Percentiles rank a stretch among this genome's conserved stretches.
Conservation (phyloP, 2,888 invertebrate species). For the Stenodera caucasica region DNA sequence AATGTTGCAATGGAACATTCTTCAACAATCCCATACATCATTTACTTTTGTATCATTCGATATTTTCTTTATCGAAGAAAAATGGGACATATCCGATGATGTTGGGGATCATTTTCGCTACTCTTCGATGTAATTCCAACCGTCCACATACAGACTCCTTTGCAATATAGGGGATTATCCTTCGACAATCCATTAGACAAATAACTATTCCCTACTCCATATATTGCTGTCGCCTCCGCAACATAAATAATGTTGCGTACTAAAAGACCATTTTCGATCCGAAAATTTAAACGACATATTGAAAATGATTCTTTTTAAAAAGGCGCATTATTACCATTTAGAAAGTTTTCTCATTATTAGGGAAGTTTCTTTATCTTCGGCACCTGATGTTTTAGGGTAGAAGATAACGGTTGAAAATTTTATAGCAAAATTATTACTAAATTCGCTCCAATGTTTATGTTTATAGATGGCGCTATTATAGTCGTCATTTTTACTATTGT, state of each 20-base stretch:
- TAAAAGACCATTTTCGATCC: too few species aligned
- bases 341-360: conserved; percentile 35
- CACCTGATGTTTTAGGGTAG: conserved; percentile 26
- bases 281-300: too few species aligned
- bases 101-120: conserved; percentile 14
- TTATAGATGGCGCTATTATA: neutral
- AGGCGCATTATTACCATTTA: conserved; percentile 27
- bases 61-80: neutral
- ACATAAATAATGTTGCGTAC: too few species aligned
- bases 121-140: conserved; percentile 19
- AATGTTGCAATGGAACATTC: neutral
- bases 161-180: conserved; percentile 31
- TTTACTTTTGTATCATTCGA: neutral
- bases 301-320: too few species aligned
- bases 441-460: neutral
- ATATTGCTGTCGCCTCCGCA: too few species aligned
- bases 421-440: conserved; percentile 15
- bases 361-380: conserved; percentile 26
- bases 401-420: conserved; percentile 24
- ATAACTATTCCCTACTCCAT: conserved; percentile 15
- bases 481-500: too few species aligned
- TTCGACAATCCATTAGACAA: conserved; percentile 29
- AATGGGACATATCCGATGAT: neutral
- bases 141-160: conserved; percentile 16
- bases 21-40: neutral